Percentiles rank a stretch among this genome's conserved stretches.
These are phyloP conservation scores for Amiota communis DNA, from an alignment of 2,888 invertebrate genomes.

Conservation along the genomic window DNA sequence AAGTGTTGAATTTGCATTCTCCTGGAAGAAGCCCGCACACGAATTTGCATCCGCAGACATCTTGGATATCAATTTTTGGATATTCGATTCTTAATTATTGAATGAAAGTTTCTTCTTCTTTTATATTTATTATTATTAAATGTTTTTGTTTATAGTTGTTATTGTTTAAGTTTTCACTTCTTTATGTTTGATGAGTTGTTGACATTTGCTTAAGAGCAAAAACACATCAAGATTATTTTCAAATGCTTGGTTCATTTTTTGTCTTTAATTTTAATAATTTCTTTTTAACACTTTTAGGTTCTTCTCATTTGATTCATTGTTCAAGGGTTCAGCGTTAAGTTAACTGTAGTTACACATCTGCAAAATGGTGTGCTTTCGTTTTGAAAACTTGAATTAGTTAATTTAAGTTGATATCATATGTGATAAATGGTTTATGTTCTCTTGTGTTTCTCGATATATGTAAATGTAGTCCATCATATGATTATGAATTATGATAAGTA, in stretches of 20 bases:
- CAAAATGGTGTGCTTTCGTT: slow-evolving; percentile 42
- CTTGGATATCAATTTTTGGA: slow-evolving; percentile 37
- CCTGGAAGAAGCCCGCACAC: slow-evolving; percentile 70
- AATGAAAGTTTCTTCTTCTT: slow-evolving; percentile 6
- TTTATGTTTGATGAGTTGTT: neutral
- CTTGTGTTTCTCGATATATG: too few relatives aligned
- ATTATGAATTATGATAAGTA: too few relatives aligned
- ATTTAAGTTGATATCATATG: neutral
- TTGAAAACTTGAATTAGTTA: slow-evolving; percentile 42
- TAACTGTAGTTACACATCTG: slow-evolving; percentile 27
- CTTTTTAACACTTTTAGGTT: neutral
- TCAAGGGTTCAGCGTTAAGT: neutral
- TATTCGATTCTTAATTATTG: neutral
- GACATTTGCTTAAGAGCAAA: too few relatives aligned
- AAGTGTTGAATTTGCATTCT: slow-evolving; percentile 64
- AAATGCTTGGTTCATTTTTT: slow-evolving; percentile 7
- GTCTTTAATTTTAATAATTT: neutral
- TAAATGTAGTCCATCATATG: too few relatives aligned
- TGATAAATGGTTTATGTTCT: neutral
- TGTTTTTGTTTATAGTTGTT: neutral
- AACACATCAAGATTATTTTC: neutral
- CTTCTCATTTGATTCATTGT: too few relatives aligned
- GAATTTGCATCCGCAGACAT: slow-evolving; percentile 61
- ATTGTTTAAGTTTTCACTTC: slow-evolving; percentile 6
- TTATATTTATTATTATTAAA: slow-evolving; percentile 19